Evolutionary conservation across 2,797 vertebrate genomes (phyloP).

Genomic region (Gallirallus australis): DNA sequence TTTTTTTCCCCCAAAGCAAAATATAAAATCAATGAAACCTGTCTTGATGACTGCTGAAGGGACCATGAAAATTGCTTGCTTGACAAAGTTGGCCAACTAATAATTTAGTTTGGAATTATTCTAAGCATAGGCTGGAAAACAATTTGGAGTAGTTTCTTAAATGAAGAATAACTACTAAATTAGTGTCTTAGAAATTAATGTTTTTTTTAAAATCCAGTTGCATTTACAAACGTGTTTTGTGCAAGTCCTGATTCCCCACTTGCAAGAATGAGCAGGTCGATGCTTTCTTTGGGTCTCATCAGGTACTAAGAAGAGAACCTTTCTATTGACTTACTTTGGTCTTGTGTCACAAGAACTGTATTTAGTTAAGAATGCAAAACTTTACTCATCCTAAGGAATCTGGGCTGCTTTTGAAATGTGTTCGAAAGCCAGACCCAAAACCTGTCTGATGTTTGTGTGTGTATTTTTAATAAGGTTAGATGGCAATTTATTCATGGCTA

Average conservation of each 20-base stretch:
- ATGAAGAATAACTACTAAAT: not conserved
- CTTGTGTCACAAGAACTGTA: not conserved
- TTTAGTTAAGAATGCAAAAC: not conserved
- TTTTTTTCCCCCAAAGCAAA: not conserved
- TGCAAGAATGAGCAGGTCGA: not conserved
- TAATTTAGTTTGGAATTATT: not conserved
- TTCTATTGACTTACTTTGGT: not conserved
- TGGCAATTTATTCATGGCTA: not conserved
- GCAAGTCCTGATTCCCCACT: not conserved
- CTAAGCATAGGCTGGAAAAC: not conserved
- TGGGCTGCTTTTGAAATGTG: not conserved
- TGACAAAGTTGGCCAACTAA: not conserved
- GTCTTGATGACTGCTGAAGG: not conserved
- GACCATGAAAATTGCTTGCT: not conserved
- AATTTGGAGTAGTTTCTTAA: not conserved
- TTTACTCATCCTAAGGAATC: not conserved
- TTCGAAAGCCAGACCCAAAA: not conserved
- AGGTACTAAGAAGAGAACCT: not conserved
- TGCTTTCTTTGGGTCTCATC: not conserved
- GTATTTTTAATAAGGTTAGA: not conserved
- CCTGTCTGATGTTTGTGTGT: not conserved
- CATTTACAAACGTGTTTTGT: not conserved
- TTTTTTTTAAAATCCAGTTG: not conserved
- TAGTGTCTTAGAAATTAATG: not conserved
- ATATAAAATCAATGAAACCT: slow-evolving; percentile 16